Base-by-base conservation (phyloP, 1,140 invertebrate genomes). In the Brachionus paranguensis region DNA sequence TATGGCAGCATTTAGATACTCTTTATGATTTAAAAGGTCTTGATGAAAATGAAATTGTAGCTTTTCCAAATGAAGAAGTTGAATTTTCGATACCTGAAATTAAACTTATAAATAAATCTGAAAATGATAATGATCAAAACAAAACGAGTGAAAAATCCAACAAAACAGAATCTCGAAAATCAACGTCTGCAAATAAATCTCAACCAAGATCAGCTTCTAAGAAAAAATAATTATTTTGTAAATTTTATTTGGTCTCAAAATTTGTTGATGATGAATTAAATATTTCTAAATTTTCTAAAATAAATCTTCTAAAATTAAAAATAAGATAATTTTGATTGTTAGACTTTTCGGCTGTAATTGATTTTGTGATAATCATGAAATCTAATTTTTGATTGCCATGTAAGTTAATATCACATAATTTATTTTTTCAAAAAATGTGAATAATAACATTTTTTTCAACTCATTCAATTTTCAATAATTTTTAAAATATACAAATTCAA, bases 31-130 rank as follows among this genome's bases (percentile, higher is more conserved):
- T 81, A 24, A 43, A 81, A 29, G 78, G 53, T 33, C 43, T 81
- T 29, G 78, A 81, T 47, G 78, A 60, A 81, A 81, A 81, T 68
- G 78, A 81, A 41, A 81, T 81, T 24, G 41, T 45, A 1, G 53
- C 78, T 12, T 81, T 81, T 81, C 78, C 78, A 10, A 81, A 81
- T 68, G 64, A 81, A 8, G 78, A 81, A 45, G 27, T 27, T 64
- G 78, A 81, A 68, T 81, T 81, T 81, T 64, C 53, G 14, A 14
- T 81, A 3, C 20, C 20, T 2, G 78, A 68, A 64, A 64, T 60
- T 79, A 50, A 81, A 12, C 14, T 24, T 20, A 27, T 0, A 60
- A 60, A 60, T 20, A 20, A 60, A 8, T 10, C 7, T 27, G 78
- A 68, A 37, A 64, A 43, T 41, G 78, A 81, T 6, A 60, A 55